These are phyloP conservation scores for Cephus cinctus DNA, from an alignment of 1,140 invertebrate genomes.

Conservation along the genomic window DNA sequence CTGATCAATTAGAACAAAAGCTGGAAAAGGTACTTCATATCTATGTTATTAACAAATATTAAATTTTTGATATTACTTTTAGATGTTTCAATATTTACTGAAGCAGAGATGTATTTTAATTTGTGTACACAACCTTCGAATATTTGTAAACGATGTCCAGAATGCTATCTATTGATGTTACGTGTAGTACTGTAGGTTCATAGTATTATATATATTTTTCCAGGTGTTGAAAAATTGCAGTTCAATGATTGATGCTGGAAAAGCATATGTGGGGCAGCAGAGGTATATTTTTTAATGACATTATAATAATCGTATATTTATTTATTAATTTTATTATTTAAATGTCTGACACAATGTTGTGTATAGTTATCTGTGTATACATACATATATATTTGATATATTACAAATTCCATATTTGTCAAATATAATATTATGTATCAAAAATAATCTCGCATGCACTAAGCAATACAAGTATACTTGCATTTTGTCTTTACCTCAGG, in stretches of 20 bases:
- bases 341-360: conserved; percentile 5
- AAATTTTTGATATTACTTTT: too few species aligned
- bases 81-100: too few species aligned
- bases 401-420: too few species aligned
- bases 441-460: too few species aligned
- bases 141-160: conserved; percentile 3
- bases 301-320: conserved; percentile 15
- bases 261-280: conserved; percentile 83
- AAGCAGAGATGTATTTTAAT: too few species aligned
- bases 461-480: too few species aligned
- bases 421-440: too few species aligned
- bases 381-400: conserved; percentile 6
- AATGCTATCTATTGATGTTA: conserved; percentile 1
- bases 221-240: conserved; percentile 79
- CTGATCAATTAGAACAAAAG: conserved; percentile 83
- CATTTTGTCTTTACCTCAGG: too few species aligned
- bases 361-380: conserved; percentile 9
- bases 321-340: conserved; percentile 21
- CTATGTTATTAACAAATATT: too few species aligned
- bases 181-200: background rate
- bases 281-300: conserved; percentile 66
- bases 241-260: conserved; percentile 83
- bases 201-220: conserved; percentile 29
- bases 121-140: background rate
- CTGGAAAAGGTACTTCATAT: conserved; percentile 73